These are phyloP conservation scores for Spondyliosoma cantharus DNA, from an alignment of 2,797 vertebrate genomes.

Conservation along the genomic window DNA sequence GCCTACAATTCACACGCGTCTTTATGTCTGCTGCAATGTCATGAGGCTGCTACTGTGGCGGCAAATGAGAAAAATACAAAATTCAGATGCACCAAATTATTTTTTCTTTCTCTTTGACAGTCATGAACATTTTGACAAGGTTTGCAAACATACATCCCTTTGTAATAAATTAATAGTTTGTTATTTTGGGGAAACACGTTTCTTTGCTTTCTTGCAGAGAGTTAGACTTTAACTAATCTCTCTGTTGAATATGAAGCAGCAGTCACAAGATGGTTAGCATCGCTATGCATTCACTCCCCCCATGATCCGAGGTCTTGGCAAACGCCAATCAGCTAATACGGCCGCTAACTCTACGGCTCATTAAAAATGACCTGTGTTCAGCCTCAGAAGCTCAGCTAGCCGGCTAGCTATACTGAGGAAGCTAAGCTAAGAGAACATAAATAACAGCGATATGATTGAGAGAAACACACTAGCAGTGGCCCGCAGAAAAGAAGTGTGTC, in stretches of 20 bases:
- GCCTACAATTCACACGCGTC: constrained; percentile 4
- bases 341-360: too few species aligned
- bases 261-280: background rate
- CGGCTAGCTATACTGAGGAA: too few species aligned
- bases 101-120: too few species aligned
- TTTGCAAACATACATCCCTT: background rate
- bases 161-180: background rate
- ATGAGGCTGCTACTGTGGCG: background rate
- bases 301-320: too few species aligned
- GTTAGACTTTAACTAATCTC: background rate
- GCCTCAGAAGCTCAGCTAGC: too few species aligned
- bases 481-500: too few species aligned
- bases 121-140: background rate
- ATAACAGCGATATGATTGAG: too few species aligned
- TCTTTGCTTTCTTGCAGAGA: background rate
- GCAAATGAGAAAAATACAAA: background rate
- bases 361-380: too few species aligned
- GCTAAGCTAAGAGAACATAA: too few species aligned
- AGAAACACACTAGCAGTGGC: too few species aligned
- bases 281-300: background rate
- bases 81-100: too few species aligned
- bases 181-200: background rate
- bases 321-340: too few species aligned
- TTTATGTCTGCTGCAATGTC: background rate
- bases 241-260: background rate